phyloP scores from a whole-genome alignment of 1,140 invertebrate species.

The Drepana arcuata region DNA sequence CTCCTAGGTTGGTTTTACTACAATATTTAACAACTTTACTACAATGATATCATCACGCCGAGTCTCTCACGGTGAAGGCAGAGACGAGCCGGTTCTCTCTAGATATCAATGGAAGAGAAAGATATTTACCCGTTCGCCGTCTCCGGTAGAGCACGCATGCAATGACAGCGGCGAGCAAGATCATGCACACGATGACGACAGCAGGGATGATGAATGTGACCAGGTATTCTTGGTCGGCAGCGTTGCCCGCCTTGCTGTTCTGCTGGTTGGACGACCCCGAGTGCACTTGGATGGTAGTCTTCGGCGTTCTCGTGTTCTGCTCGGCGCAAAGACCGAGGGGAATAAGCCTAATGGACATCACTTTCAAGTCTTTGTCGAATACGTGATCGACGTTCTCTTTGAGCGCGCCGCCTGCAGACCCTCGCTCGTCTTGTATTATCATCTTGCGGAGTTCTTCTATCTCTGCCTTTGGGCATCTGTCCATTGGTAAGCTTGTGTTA shows the following conservation, averaged over 20 bases:
- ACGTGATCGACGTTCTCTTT: slow-evolving; percentile 78
- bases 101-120: too few species aligned
- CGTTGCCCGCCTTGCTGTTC: slow-evolving; percentile 31
- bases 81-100: too few species aligned
- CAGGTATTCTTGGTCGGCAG: slow-evolving; percentile 82
- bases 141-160: slow-evolving; percentile 91
- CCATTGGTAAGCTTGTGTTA: slow-evolving; percentile 66
- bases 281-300: slow-evolving; percentile 31
- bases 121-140: slow-evolving; percentile 80
- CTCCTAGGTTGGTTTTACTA: too few species aligned
- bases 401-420: slow-evolving; percentile 55
- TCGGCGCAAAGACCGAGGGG: slow-evolving; percentile 82
- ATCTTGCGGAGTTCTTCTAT: slow-evolving; percentile 81
- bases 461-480: slow-evolving; percentile 83
- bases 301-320: slow-evolving; percentile 64
- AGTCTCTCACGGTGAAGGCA: too few species aligned
- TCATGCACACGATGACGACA: slow-evolving; percentile 90
- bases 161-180: slow-evolving; percentile 87
- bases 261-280: slow-evolving; percentile 19
- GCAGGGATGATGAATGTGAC: slow-evolving; percentile 93
- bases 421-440: slow-evolving; percentile 76
- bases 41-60: too few species aligned
- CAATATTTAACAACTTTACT: too few species aligned
- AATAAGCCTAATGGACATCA: slow-evolving; percentile 80
- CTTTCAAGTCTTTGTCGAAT: slow-evolving; percentile 85